phyloP scores from a whole-genome alignment of 2,888 invertebrate genomes.

The Carabus problematicus region DNA sequence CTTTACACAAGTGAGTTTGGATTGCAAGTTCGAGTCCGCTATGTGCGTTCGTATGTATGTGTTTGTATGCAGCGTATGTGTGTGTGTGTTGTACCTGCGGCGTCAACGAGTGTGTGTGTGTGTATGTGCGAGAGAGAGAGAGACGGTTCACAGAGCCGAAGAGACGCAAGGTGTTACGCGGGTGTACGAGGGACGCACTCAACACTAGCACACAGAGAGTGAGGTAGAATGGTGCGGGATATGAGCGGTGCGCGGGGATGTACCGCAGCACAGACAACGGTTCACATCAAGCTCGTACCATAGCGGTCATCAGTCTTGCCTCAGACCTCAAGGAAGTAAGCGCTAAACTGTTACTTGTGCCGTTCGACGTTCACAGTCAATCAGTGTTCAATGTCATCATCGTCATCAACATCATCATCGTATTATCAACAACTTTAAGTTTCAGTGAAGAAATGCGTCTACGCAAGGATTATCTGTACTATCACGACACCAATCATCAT shows the following conservation, averaged over 20 bases:
- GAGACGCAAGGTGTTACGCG: no score
- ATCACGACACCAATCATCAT: conserved; percentile 18
- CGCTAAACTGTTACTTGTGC: conserved; percentile 46
- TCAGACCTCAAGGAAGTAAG: conserved; percentile 54
- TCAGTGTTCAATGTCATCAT: conserved; percentile 10
- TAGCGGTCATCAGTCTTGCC: conserved; percentile 61
- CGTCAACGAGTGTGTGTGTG: background rate
- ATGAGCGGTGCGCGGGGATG: conserved; percentile 49
- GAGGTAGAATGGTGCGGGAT: conserved; percentile 41
- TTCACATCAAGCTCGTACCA: conserved; percentile 53
- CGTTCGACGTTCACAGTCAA: conserved; percentile 17
- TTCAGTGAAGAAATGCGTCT: no score
- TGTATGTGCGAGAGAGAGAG: background rate
- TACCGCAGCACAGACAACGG: conserved; percentile 54
- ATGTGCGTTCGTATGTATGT: no score
- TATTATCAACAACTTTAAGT: no score
- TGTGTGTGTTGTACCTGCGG: no score
- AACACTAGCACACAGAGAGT: conserved; percentile 50
- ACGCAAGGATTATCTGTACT: no score
- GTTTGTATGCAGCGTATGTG: no score
- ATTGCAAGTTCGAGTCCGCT: conserved; percentile 18
- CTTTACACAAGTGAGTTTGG: conserved; percentile 27
- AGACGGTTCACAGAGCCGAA: background rate
- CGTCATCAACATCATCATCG: background rate
- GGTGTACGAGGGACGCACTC: no score